Base-by-base conservation (phyloP, 1,140 invertebrate species). In the Lasioglossum albipes region DNA sequence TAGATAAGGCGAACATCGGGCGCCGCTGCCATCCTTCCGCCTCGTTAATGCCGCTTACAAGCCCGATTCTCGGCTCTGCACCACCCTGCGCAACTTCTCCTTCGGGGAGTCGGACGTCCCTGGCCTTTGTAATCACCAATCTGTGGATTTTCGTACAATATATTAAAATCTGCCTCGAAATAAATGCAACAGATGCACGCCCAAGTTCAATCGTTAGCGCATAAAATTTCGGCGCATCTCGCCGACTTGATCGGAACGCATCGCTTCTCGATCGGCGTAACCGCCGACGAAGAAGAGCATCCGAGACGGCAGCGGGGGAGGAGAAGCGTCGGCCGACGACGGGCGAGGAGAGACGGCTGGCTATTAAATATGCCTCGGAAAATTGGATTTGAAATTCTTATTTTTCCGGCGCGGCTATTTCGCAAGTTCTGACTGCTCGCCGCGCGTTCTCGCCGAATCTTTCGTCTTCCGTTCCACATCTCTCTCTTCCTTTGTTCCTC, bases 371-470 rank as follows among this genome's bases (percentile, higher is more conserved):
- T 87, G 87, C 87, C 83, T 86, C 61, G 79, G 81, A 84, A 90
- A 89, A 90, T 90, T 90, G 85, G 84, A 90, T 90, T 89, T 89
- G 84, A 90, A 90, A 90, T 89, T 90, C 88, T 89, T 89, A 90
- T 90, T 90, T 88, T 88, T 84, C 81, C 77, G 74, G 1, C 59
- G 61, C 36, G 75, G 70, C 71, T 80, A 76, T 84, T 82, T 81
- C 57, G 52, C 59, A 64, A 18, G 70, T 27, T 68, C 62, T 31
- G 59, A 73, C n/a, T 49, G 45, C 31, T 75, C 69, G 36, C 71
- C 5, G 12, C 5, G 12, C 61, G 12, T 7, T 59, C 45, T 67
- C n/a, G 69, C 1, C 72, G 52, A 68, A 67, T 49, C 22, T 36
- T 16, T 54, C 54, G 36, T 36, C 68, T 27, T 54, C 61, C 52